Evolutionary conservation across 1,140 invertebrate species (phyloP).

Genomic region (Harlomillsia oculata): DNA sequence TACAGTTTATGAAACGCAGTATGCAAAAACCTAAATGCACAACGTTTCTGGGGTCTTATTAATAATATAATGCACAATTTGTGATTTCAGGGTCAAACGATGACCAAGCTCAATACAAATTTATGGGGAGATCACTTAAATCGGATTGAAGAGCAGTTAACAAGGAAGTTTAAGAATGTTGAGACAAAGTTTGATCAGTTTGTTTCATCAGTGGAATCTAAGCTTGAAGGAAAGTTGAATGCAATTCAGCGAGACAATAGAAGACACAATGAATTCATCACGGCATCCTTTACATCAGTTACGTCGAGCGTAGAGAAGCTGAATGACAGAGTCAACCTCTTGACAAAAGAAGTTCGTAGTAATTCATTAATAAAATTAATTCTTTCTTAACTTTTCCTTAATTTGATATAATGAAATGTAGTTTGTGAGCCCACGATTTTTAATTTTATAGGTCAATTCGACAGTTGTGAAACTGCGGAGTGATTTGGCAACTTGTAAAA

Average conservation of each 20-base stretch:
- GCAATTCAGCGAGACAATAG: constrained; percentile 29
- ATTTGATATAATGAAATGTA: no score
- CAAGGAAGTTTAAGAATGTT: constrained; percentile 27
- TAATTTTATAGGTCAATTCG: no score
- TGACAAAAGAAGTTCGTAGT: neutral
- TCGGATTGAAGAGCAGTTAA: constrained; percentile 29
- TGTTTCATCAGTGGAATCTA: constrained; percentile 5
- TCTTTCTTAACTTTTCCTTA: no score
- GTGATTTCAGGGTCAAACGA: constrained; percentile 10
- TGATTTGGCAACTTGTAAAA: no score
- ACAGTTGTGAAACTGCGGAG: no score
- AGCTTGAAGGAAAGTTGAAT: constrained; percentile 26
- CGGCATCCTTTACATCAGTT: neutral
- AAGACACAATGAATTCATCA: constrained; percentile 20
- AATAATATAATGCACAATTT: no score
- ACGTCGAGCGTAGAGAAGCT: neutral
- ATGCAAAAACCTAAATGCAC: no score
- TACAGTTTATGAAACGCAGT: no score
- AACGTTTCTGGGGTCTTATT: no score
- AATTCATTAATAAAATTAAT: no score
- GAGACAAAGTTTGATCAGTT: constrained; percentile 23
- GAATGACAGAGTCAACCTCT: neutral
- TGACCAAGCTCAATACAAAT: constrained; percentile 24
- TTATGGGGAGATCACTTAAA: constrained; percentile 25
- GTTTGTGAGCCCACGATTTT: no score